A percentile compares a stretch with the other conserved stretches of the same genome.
Evolutionary conservation across 2,888 invertebrate species (phyloP).

Genomic region (Heteromyza rotundicornis): DNA sequence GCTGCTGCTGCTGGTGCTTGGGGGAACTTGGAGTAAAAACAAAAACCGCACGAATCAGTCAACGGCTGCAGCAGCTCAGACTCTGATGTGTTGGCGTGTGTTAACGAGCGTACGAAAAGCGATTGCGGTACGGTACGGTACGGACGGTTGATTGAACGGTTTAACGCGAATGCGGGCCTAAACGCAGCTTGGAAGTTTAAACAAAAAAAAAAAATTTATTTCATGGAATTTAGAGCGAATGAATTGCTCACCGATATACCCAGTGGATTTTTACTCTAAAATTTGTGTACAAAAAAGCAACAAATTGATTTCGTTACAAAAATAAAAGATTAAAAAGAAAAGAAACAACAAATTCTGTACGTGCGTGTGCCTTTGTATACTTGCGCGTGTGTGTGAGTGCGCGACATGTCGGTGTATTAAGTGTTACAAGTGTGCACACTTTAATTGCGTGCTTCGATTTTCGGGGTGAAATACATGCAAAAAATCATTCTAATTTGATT

Average conservation of each 20-base stretch:
- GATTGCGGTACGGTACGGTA: too few relatives aligned
- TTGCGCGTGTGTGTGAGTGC: not conserved
- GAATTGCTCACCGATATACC: not conserved
- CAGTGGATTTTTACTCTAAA: too few relatives aligned
- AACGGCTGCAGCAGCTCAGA: not conserved
- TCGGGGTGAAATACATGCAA: too few relatives aligned
- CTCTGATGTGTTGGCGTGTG: not conserved
- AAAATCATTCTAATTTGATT: too few relatives aligned
- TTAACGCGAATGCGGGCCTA: not conserved
- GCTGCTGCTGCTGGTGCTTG: too few relatives aligned
- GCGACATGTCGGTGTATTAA: not conserved
- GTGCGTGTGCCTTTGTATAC: constrained; percentile 2
- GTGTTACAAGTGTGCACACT: too few relatives aligned
- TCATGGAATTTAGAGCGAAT: not conserved
- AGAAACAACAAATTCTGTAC: constrained; percentile 2
- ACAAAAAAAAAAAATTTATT: not conserved
- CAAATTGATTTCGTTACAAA: not conserved
- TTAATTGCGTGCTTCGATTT: constrained; percentile 11
- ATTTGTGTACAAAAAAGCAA: constrained; percentile 5
- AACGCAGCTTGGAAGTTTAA: not conserved
- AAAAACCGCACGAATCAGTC: not conserved
- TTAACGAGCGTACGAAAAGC: not conserved
- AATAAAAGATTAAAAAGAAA: constrained; percentile 8
- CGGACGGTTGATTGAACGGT: not conserved
- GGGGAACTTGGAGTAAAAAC: not conserved